A percentile compares a stretch with the other conserved stretches of the same genome.
phyloP scores from a whole-genome alignment of 1,140 invertebrate species.

The Spodoptera litura region DNA sequence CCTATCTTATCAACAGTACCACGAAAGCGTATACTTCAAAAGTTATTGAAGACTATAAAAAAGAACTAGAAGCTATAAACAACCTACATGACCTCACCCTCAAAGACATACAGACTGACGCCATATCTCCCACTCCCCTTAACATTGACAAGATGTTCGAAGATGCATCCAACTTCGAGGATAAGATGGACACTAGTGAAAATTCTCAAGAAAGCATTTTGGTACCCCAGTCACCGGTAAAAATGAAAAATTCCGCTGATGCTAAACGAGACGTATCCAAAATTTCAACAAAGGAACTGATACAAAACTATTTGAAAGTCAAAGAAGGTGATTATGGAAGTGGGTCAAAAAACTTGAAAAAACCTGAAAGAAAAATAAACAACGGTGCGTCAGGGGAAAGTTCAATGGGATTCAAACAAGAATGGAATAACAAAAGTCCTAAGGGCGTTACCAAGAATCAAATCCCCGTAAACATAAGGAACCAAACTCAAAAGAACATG shows the following conservation, averaged over 20 bases:
- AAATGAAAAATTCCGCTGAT: constrained; percentile 65
- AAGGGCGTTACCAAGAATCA: constrained; percentile 59
- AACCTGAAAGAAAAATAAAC: constrained; percentile 68
- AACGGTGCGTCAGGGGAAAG: constrained; percentile 62
- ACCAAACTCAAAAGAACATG: constrained; percentile 66
- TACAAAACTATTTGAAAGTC: constrained; percentile 81
- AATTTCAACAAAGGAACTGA: constrained; percentile 78
- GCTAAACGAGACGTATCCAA: constrained; percentile 72
- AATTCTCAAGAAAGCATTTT: constrained; percentile 57
- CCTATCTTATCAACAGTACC: constrained; percentile 79
- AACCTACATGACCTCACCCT: constrained; percentile 82
- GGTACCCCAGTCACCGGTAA: constrained; percentile 47
- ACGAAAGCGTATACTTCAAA: constrained; percentile 84
- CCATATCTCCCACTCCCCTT: constrained; percentile 74
- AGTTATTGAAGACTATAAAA: constrained; percentile 86
- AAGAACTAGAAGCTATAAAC: constrained; percentile 83
- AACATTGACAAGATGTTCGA: constrained; percentile 81
- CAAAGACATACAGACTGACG: constrained; percentile 82
- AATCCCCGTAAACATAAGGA: constrained; percentile 60
- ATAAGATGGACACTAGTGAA: constrained; percentile 60
- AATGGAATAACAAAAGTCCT: constrained; percentile 72
- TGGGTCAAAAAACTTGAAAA: constrained; percentile 62
- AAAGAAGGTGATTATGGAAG: constrained; percentile 75
- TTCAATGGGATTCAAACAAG: constrained; percentile 63
- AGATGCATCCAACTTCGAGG: constrained; percentile 61